phyloP scores from a whole-genome alignment of 2,888 invertebrate genomes.

The Cataglyphis cursor region DNA sequence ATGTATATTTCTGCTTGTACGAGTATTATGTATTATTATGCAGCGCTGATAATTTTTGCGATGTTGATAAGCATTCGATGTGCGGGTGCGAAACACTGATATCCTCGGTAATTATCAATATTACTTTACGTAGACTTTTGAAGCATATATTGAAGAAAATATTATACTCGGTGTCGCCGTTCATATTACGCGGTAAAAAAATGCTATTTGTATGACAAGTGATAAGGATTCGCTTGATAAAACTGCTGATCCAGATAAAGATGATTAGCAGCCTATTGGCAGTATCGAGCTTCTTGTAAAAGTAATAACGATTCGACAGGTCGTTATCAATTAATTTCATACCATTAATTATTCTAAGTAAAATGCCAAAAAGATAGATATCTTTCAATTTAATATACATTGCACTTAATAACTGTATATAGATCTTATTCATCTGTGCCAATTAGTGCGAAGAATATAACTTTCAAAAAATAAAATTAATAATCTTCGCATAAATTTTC shows the following conservation, averaged over 20 bases:
- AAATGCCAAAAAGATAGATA: neutral
- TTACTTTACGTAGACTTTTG: neutral
- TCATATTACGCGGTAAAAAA: neutral
- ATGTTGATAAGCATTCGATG: neutral
- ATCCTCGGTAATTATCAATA: neutral
- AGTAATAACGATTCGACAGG: conserved; percentile 25
- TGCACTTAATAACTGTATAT: neutral
- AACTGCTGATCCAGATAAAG: conserved; percentile 1
- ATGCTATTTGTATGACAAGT: neutral
- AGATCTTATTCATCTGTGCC: neutral
- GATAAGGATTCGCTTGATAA: neutral
- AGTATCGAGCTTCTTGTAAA: conserved; percentile 12
- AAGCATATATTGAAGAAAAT: neutral
- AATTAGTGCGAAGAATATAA: neutral
- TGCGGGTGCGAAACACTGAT: neutral
- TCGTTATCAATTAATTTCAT: conserved; percentile 30
- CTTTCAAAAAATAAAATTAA: neutral
- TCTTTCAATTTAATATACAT: conserved; percentile 19
- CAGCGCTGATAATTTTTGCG: conserved; percentile 15
- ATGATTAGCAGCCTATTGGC: conserved; percentile 8
- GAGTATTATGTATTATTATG: neutral
- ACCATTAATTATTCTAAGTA: conserved; percentile 8
- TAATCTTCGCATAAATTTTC: neutral
- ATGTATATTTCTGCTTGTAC: neutral
- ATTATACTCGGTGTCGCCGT: neutral